These are phyloP conservation scores for Lycaon pictus DNA, from an alignment of 2,113 vertebrate species.

Conservation along the genomic window DNA sequence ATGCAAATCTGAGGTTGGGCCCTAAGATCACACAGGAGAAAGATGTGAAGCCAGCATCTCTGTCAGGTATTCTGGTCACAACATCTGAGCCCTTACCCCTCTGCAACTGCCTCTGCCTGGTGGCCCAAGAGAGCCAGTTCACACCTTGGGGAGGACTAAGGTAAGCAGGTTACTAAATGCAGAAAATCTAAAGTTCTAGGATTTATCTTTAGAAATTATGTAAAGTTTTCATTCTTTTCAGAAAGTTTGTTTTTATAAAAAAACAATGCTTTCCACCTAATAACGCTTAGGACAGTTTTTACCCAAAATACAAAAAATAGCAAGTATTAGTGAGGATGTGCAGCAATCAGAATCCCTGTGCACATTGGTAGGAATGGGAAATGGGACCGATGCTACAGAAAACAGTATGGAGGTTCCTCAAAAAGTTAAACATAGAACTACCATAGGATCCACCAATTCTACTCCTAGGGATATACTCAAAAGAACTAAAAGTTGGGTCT, in stretches of 20 bases:
- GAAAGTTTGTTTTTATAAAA: background rate
- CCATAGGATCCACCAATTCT: background rate
- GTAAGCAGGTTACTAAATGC: background rate
- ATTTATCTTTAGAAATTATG: background rate
- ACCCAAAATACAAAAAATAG: background rate
- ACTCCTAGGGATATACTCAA: background rate
- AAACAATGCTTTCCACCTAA: background rate
- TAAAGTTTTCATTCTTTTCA: background rate
- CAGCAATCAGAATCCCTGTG: background rate
- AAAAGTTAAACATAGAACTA: background rate
- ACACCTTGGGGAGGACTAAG: background rate
- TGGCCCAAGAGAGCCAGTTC: background rate
- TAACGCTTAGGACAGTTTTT: background rate
- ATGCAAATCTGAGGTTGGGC: background rate
- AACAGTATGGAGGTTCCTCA: background rate
- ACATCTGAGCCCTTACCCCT: background rate
- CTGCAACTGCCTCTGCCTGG: background rate
- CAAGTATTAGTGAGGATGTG: background rate
- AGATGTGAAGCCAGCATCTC: background rate
- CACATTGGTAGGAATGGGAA: background rate
- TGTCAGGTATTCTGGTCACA: background rate
- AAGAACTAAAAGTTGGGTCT: background rate
- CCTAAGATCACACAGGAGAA: background rate
- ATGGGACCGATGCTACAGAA: background rate
- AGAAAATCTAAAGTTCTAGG: background rate